Evolutionary conservation across 2,888 invertebrate genomes (phyloP), one percentile per base, ranked within the genome.

Genomic region (Diaphora mendica): DNA sequence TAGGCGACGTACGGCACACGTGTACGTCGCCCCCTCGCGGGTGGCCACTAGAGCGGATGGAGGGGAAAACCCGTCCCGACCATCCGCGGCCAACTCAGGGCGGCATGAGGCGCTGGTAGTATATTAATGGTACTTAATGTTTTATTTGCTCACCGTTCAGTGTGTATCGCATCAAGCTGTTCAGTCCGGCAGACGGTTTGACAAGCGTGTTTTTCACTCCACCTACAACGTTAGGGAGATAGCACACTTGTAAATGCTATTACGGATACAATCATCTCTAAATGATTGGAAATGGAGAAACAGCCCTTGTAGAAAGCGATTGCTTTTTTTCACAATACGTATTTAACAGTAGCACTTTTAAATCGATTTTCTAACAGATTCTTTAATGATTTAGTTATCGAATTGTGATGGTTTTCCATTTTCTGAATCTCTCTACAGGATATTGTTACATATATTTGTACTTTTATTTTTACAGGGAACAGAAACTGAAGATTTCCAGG

Each of bases 151-250:
- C 15, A 33, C 48, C 30, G 30, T 42, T 68, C 72, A 74, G 84
- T 90, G 79, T 87, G 89, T 91, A 75, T 72, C 73, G 33, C 26
- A 44, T 86, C 83, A 87, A 85, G 78, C 80, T 86, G 85, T 64
- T 86, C 86, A 86, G 87, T 89, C 89, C 86, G 79, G 86, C 83
- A 85, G 91, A 91, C 92, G 91, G 90, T 89, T 92, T 91, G 93
- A 92, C 92, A 91, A 88, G 89, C 87, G 83, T 86, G 89, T 91
- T 92, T 92, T 92, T 92, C 90, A 90, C 88, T 84, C 81, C 80
- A 78, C 78, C 77, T 79, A 82, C 77, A 80, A 74, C 75, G 77
- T 80, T 77, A 79, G 85, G 79, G 75, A 78, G 81, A 76, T 77
- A 80, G 83, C 79, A 81, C 81, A 86, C 83, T 77, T 71, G 76